A percentile compares a stretch with the other conserved stretches of the same genome.
These are phyloP conservation scores for Nephrotoma appendiculata DNA, from an alignment of 2,888 invertebrate genomes.

Conservation along the genomic window DNA sequence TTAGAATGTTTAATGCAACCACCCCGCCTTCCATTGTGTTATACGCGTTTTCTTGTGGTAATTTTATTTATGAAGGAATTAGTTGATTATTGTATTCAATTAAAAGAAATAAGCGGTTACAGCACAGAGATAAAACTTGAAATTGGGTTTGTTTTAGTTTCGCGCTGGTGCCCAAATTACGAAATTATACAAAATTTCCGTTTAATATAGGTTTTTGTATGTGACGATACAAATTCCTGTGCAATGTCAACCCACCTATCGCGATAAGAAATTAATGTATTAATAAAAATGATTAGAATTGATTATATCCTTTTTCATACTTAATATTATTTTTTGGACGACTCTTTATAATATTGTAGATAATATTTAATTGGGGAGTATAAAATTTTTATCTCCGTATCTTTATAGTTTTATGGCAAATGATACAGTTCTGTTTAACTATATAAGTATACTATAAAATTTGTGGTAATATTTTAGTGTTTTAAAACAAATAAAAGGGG, in stretches of 20 bases:
- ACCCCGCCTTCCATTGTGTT: neutral
- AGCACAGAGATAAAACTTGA: neutral
- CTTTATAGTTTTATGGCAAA: neutral
- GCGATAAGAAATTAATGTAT: neutral
- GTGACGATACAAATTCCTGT: neutral
- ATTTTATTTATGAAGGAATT: neutral
- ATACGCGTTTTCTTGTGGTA: neutral
- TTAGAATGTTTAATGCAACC: neutral
- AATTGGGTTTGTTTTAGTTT: neutral
- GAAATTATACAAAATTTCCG: neutral
- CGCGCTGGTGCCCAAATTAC: neutral
- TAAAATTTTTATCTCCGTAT: neutral
- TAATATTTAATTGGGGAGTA: neutral
- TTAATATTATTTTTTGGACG: neutral
- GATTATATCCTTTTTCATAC: neutral
- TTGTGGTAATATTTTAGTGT: neutral
- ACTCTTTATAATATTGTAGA: neutral
- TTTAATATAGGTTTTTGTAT: neutral
- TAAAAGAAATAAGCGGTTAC: neutral
- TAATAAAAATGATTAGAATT: neutral
- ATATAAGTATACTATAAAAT: neutral
- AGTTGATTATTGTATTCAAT: neutral
- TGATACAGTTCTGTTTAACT: neutral
- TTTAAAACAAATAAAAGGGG: neutral
- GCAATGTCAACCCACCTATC: neutral